These are phyloP conservation scores for Tiaroga cobitis DNA, from an alignment of 2,797 vertebrate species.

Conservation along the genomic window DNA sequence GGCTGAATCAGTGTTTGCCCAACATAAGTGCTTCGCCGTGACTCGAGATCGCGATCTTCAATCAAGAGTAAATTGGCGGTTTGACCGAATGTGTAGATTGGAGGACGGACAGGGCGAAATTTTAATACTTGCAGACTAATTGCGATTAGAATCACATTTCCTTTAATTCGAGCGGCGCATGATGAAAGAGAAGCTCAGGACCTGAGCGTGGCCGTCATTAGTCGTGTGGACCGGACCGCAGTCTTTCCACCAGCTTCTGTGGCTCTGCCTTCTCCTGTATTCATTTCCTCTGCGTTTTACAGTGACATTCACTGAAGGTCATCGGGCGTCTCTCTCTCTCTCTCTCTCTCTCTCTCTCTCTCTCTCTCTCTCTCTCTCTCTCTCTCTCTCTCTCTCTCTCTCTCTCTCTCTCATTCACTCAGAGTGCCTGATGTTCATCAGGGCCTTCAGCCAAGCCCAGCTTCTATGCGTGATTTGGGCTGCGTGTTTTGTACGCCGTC, in stretches of 20 bases:
- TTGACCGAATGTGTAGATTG: constrained; percentile 54
- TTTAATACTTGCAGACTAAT: constrained; percentile 62
- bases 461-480: constrained; percentile 61
- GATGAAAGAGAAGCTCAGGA: constrained; percentile 53
- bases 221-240: constrained; percentile 6
- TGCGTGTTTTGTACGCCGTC: constrained; percentile 55
- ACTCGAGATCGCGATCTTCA: constrained; percentile 61
- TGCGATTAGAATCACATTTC: constrained; percentile 62
- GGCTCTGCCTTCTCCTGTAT: constrained; percentile 31
- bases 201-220: constrained; percentile 46
- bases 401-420: background rate
- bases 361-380: background rate
- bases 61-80: constrained; percentile 62
- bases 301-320: constrained; percentile 63
- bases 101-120: constrained; percentile 53
- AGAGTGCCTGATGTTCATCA: constrained; percentile 52
- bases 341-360: no score
- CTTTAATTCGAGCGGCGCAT: constrained; percentile 51
- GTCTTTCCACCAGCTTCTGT: constrained; percentile 37
- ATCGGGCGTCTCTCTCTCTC: constrained; percentile 15
- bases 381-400: background rate
- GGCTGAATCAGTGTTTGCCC: constrained; percentile 60
- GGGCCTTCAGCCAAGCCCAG: constrained; percentile 69
- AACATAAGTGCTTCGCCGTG: constrained; percentile 57
- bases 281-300: constrained; percentile 59